Conservation (phyloP, 2,888 invertebrate genomes). For the Polydesmus complanatus region DNA sequence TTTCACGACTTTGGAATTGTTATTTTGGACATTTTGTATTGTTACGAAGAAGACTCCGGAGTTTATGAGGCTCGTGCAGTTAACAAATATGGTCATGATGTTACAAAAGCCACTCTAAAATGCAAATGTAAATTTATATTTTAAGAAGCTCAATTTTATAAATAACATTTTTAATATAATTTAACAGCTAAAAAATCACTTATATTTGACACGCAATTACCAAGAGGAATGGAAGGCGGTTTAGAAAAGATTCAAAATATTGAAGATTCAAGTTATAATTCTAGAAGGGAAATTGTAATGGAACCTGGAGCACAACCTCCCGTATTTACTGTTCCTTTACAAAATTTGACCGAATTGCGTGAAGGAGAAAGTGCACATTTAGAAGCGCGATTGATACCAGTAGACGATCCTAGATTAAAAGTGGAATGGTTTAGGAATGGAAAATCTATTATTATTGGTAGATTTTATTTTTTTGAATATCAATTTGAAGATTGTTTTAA, state of each 20-base stretch:
- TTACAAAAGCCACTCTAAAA: conserved; percentile 67
- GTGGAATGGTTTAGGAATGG: conserved; percentile 94
- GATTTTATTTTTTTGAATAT: neutral
- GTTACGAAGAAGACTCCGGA: conserved; percentile 91
- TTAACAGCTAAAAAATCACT: conserved; percentile 57
- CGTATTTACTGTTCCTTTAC: conserved; percentile 73
- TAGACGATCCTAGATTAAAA: conserved; percentile 77
- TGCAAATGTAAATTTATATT: conserved; percentile 48
- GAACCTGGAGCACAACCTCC: conserved; percentile 74
- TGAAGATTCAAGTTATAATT: conserved; percentile 73
- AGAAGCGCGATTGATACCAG: conserved; percentile 64
- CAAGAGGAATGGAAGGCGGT: conserved; percentile 89
- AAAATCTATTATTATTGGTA: conserved; percentile 24
- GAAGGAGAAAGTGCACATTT: conserved; percentile 87
- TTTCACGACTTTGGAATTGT: conserved; percentile 97
- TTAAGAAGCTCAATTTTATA: neutral
- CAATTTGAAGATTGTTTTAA: neutral
- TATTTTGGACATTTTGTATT: conserved; percentile 85
- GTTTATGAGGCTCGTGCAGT: conserved; percentile 84
- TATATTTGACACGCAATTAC: conserved; percentile 82
- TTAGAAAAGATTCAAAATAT: conserved; percentile 82
- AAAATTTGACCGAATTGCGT: conserved; percentile 69
- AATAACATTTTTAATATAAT: neutral
- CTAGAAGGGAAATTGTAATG: conserved; percentile 53
- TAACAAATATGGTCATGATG: conserved; percentile 78